Evolutionary conservation across 1,140 invertebrate genomes (phyloP), one percentile per base, ranked within the genome.

Genomic region (Caenorhabditis latens): DNA sequence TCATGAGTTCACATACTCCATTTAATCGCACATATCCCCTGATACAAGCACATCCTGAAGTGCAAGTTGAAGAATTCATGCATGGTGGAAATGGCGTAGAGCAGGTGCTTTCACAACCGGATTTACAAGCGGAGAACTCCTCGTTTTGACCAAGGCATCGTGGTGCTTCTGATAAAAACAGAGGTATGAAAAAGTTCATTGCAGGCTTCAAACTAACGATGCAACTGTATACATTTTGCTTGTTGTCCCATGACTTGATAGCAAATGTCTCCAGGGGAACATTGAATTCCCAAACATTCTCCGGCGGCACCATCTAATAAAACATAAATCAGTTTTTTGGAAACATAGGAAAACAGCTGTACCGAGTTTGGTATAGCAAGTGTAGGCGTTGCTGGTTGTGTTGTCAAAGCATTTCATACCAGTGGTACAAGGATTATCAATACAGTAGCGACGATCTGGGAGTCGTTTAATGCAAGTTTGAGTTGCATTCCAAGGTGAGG

Each of bases 391-490:
- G 46, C 71, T 79, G 21, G 46, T 48, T 0, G 53, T 21, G n/a
- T 79, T 79, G 53, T 79, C 71, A 32, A 79, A 79, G 21, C 71
- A 79, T n/a, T 79, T 79, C 71, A 79, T 79, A 1, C 71, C 71
- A 21, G 46, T 21, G 1, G 32, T 1, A 50, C 71, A 79, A 4
- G 71, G 71, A 21, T 79, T 42, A 50, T 79, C 71, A 14, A 48
- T 79, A 53, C 71, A 79, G 40, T 79, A 79, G 8, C 71, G 46
- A n/a, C 71, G 71, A 48, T 50, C 46, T 40, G 71, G 46, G 9
- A 79, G 71, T 24, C 71, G 19, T 79, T 4, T 2, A 11, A 13
- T 79, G 21, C 71, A 79, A n/a, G 11, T 53, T 53, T 79, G 71
- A 13, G 71, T 19, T 11, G 71, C 21, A 21, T 79, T 79, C 7